Base-by-base conservation (phyloP, 2,797 vertebrate species). In the Rousettus madagascariensis region DNA sequence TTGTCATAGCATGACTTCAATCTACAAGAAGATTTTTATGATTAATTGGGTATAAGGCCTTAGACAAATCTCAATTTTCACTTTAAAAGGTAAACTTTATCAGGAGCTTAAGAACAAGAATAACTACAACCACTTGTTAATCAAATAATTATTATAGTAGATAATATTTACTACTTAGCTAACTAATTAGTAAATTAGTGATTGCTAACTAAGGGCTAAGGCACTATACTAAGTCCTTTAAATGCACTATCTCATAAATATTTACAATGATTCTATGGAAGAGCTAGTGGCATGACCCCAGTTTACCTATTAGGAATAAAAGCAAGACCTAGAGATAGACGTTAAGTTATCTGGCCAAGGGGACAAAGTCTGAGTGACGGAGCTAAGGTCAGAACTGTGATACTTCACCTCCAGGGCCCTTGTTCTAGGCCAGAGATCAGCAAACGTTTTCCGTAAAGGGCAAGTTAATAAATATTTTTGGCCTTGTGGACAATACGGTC, bases 1-100 rank as follows among this genome's bases (percentile, higher is more conserved):
- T 69, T 77, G 83, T 66, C 38, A 72, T 6, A 10, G 36, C 55
- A 33, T 71, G 79, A 75, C 36, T 95, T 91, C 30, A 19, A 8
- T 59, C 12, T 90, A 75, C 30, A 89, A 38, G 26, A 63, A 49
- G 53, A 66, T 49, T 68, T 95, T 79, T 86, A 87, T 41, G 51
- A 92, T 75, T 59, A 65, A 79, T 66, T 43, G 24, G 85, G 15
- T 41, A 12, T 22, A 80, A 75, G 38, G 30, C 8, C 75, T 71
- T 75, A 3, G 26, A 75, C n/a, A 95, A 78, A 92, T 55, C 33
- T 90, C 33, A 46, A 46, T 55, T 61, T 91, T 96, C 41, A 89
- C 41, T 92, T 91, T 83, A 95, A 83, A 94, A 95, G 26, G 59
- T 17, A 85, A 90, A 72, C 36, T 80, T 66, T 61, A 92, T 78